Evolutionary conservation across 2,888 invertebrate genomes (phyloP).

Genomic region (Himalopsyche kuldschensis): DNA sequence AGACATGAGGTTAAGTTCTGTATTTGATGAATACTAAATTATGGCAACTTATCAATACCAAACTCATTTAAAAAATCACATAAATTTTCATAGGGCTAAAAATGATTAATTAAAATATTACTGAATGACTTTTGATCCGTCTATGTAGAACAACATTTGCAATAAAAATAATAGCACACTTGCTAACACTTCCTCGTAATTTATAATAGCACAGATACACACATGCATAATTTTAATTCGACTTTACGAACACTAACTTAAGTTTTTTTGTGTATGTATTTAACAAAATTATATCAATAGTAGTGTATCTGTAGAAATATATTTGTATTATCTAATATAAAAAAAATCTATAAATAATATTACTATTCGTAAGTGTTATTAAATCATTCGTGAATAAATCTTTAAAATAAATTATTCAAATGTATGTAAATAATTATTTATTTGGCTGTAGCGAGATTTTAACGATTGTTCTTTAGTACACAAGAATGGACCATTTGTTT

Average conservation of each 20-base stretch:
- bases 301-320: background rate
- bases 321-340: background rate
- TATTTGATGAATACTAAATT: too few species aligned
- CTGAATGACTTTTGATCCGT: background rate
- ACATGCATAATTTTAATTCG: background rate
- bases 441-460: background rate
- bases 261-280: background rate
- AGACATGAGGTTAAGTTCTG: too few species aligned
- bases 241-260: background rate
- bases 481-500: background rate
- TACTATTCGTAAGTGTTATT: background rate
- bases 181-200: background rate
- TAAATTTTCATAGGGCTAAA: too few species aligned
- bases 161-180: background rate
- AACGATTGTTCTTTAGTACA: background rate
- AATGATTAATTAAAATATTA: background rate
- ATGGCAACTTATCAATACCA: too few species aligned
- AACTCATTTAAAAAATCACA: too few species aligned
- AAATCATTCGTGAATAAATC: slow-evolving; percentile 1
- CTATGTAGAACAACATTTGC: background rate
- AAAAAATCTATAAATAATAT: background rate
- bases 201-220: background rate
- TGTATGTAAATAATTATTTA: background rate
- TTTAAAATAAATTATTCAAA: background rate
- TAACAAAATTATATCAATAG: background rate